Base-by-base conservation (phyloP, 1,140 invertebrate genomes). In the Phymorhynchus buccinoides region DNA sequence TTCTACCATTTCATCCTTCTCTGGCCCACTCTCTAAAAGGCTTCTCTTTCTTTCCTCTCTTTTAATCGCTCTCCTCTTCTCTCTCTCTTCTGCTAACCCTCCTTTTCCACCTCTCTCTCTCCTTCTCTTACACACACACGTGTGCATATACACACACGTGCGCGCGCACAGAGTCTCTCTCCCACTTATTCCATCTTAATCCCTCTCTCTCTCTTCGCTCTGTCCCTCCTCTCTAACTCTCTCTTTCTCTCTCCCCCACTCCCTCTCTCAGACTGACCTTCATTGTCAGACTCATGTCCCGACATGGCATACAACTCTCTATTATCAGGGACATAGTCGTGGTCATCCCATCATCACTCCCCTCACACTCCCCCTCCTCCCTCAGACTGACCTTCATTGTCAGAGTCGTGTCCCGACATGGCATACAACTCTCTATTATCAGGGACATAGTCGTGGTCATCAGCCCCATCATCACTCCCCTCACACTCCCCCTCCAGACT, bases 401-500 rank as follows among this genome's bases (percentile, higher is more conserved):
- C 83, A n/a, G 85, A 83, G 7, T 84, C 81, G 68, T 32, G 78
- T 77, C 85, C 81, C 22, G 66, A 83, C 78, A 48, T 18, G 52
- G 56, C 32, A 32, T 81, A 30, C 27, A 86, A 37, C 18, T 80
- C 83, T 85, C 3, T 7, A 14, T 41, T 30, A 16, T 84, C 83
- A 73, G 83, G 48, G 48, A 77, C 75, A 52, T 88, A 87, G n/a
- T 88, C 87, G n/a, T n/a, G n/a, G n/a, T n/a, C n/a, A n/a, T n/a
- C n/a, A n/a, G n/a, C n/a, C n/a, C n/a, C n/a, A 30, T 78, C 83
- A 81, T 86, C 88, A 86, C 86, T 87, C 52, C 79, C 68, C 27
- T 18, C 44, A 62, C 62, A 48, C 35, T 41, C 73, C n/a, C 83
- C 82, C n/a, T 87, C 82, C 4, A n/a, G n/a, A 14, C 7, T 4